Evolutionary conservation across 2,888 invertebrate species (phyloP), one percentile per base, ranked within the genome.

Genomic region (Sepioteuthis lessoniana): DNA sequence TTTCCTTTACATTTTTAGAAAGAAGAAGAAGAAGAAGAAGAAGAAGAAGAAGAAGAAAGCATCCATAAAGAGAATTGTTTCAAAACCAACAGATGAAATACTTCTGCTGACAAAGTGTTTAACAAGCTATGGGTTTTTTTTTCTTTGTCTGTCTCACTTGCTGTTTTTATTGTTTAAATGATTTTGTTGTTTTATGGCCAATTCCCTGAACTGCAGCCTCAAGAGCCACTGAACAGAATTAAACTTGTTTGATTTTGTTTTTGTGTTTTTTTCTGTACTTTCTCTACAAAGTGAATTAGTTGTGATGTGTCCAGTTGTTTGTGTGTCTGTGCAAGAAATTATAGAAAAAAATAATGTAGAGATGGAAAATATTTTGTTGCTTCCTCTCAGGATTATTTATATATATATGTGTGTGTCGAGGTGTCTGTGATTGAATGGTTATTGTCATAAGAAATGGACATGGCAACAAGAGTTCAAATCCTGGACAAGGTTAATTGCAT

Each of bases 261-360:
- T 50, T 50, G n/a, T 42, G 16, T 16, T 50, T 19, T 16, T 19
- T 50, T 50, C 16, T n/a, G 35, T 3, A n/a, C n/a, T n/a, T 76
- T n/a, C 10, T n/a, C n/a, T 35, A n/a, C 76, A 76, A 76, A 76
- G n/a, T 13, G 76, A 76, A 76, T 76, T n/a, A 76, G n/a, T 76
- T n/a, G 76, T 76, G n/a, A 76, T 10, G 76, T 76, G 76, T 76
- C 76, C 76, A 76, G 76, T 76, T 76, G n/a, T 76, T 76, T 76
- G n/a, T 76, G 76, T n/a, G n/a, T n/a, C n/a, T 76, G 76, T n/a
- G 76, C n/a, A 76, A 76, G 16, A 35, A 76, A 35, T 76, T 35
- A 76, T 16, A 76, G 76, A n/a, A 76, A 35, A n/a, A 35, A 13
- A 2, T 76, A 76, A 35, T 76, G 76, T 16, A 76, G 16, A 4